These are phyloP conservation scores for Macropis europaea DNA, from an alignment of 2,888 invertebrate genomes.

Conservation along the genomic window DNA sequence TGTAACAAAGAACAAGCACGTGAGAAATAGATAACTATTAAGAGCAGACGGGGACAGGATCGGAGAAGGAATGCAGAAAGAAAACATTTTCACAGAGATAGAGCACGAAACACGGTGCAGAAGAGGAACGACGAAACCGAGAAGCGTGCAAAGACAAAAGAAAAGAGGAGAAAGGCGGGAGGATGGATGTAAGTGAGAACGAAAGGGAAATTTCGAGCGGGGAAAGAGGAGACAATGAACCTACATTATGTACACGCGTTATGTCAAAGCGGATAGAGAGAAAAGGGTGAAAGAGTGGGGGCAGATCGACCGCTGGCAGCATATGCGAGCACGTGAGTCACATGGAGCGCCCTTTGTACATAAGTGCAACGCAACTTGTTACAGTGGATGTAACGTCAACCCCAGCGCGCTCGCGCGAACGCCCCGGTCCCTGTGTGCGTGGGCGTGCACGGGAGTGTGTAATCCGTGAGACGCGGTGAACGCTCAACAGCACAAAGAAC, in stretches of 20 bases:
- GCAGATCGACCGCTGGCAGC: conserved; percentile 47
- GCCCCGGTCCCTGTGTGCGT: background rate
- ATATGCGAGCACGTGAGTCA: conserved; percentile 71
- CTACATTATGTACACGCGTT: conserved; percentile 5
- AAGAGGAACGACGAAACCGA: background rate
- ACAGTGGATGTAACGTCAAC: conserved; percentile 61
- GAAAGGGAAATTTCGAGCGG: conserved; percentile 12
- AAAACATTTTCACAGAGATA: background rate
- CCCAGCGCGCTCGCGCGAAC: conserved; percentile 17
- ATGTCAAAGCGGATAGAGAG: conserved; percentile 4
- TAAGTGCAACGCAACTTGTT: conserved; percentile 68
- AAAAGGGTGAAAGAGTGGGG: conserved; percentile 14
- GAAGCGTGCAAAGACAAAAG: background rate
- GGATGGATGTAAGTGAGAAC: too few relatives aligned
- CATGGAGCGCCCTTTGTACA: conserved; percentile 71
- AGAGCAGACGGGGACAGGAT: background rate
- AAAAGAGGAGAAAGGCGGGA: background rate
- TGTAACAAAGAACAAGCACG: background rate
- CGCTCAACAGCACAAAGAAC: conserved; percentile 77
- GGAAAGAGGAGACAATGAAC: conserved; percentile 21
- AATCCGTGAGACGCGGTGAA: conserved; percentile 62
- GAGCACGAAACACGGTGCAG: background rate
- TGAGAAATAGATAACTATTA: background rate
- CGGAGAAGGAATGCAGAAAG: conserved; percentile 9
- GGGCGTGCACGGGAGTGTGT: conserved; percentile 5